Evolutionary conservation across 2,888 invertebrate genomes (phyloP).

Genomic region (Campoplex nolae): DNA sequence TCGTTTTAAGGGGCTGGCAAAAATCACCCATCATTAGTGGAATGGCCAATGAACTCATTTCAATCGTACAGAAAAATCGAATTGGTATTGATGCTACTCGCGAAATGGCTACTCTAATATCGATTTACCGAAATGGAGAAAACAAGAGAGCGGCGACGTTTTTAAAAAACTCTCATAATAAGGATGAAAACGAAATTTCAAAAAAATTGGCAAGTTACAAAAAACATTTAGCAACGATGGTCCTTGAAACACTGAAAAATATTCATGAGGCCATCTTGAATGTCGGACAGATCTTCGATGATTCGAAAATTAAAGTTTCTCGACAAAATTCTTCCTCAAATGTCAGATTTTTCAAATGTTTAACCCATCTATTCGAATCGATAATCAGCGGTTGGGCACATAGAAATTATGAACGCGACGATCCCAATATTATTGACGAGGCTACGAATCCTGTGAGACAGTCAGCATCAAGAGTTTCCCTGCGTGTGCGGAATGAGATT

Average conservation of each 20-base stretch:
- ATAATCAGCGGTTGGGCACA: not conserved
- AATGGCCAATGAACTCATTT: constrained; percentile 63
- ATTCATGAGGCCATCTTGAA: constrained; percentile 61
- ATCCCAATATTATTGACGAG: not conserved
- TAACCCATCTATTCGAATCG: constrained; percentile 11
- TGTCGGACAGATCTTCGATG: constrained; percentile 68
- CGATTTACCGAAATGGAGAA: constrained; percentile 68
- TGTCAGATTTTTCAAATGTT: constrained; percentile 47
- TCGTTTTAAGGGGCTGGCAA: constrained; percentile 47
- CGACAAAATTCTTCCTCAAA: constrained; percentile 50
- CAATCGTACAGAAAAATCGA: constrained; percentile 60
- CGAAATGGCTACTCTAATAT: constrained; percentile 66
- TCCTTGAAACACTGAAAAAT: constrained; percentile 58
- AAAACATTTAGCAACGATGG: constrained; percentile 45
- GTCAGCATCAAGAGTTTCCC: not conserved
- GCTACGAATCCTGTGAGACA: not conserved
- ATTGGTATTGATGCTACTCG: constrained; percentile 58
- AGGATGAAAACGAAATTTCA: constrained; percentile 45
- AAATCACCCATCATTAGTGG: constrained; percentile 36
- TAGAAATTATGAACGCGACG: not conserved
- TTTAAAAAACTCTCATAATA: constrained; percentile 25
- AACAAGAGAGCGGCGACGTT: constrained; percentile 42
- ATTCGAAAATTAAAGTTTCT: constrained; percentile 59
- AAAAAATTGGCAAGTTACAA: constrained; percentile 67
- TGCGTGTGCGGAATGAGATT: constrained; percentile 19